Percentiles rank a stretch among this genome's conserved stretches.
phyloP scores from a whole-genome alignment of 2,797 vertebrate genomes.

The Acanthurus lineatus region DNA sequence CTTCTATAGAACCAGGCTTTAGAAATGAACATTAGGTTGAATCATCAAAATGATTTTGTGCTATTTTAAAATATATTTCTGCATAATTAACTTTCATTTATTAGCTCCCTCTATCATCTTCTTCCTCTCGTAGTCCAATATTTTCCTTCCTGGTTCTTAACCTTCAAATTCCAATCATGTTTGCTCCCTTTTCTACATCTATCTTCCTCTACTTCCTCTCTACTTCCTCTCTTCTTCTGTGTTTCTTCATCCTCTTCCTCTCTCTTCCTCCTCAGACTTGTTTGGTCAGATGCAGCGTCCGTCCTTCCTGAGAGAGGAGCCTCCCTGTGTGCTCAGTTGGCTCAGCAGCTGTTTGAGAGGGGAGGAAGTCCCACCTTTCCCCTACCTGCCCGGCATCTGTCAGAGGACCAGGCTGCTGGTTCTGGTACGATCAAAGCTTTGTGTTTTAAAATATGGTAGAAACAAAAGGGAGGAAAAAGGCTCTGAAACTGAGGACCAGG shows the following conservation, averaged over 20 bases:
- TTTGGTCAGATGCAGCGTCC: slow-evolving; percentile 92
- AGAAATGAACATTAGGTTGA: too few species aligned
- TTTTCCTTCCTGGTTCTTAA: too few species aligned
- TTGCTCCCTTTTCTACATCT: not conserved
- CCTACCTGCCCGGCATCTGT: slow-evolving; percentile 93
- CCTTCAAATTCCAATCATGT: not conserved
- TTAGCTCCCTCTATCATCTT: too few species aligned
- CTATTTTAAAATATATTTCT: too few species aligned
- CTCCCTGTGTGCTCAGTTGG: slow-evolving; percentile 95
- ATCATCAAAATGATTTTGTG: too few species aligned
- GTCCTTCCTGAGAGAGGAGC: slow-evolving; percentile 89
- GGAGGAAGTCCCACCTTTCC: slow-evolving; percentile 88
- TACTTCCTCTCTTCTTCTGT: not conserved
- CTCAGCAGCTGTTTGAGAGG: slow-evolving; percentile 92
- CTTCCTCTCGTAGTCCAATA: too few species aligned
- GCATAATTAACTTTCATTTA: too few species aligned
- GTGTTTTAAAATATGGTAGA: not conserved
- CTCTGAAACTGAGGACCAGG: not conserved
- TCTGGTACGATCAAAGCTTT: slow-evolving; percentile 85
- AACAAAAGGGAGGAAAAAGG: not conserved
- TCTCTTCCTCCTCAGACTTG: slow-evolving; percentile 83
- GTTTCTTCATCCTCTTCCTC: not conserved
- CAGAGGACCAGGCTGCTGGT: slow-evolving; percentile 93
- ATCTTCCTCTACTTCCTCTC: not conserved
- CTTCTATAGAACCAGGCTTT: too few species aligned